Evolutionary conservation across 2,113 vertebrate genomes (phyloP), one percentile per base, ranked within the genome.

Genomic region (Gavia stellata): DNA sequence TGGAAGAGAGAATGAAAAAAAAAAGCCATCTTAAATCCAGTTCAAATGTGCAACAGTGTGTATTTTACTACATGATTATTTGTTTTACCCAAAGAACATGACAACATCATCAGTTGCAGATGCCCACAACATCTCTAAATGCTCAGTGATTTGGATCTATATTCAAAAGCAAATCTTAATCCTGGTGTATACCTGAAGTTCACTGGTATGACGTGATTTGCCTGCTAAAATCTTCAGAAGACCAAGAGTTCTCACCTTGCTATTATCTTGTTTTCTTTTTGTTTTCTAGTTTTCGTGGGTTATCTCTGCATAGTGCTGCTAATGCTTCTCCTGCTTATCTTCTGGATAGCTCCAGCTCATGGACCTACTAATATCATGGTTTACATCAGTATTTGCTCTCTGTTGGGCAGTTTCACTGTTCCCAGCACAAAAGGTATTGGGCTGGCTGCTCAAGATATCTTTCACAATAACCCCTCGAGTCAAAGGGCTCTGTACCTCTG

Each of bases 341-440:
- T 98, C 91, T 99, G 99, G 99, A 97, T 99, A 23, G 98, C 98
- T n/a, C 99, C 99, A 33, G 97, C 98, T 73, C 98, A 98, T 12
- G 99, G 99, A 82, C 97, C 98, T 82, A 99, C 99, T 74, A 99
- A 99, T 98, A 99, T 99, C 87, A 98, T 99, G 99, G 99, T 99
- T 94, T 99, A 99, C 49, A 98, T 99, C 73, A 97, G 98, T 91
- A 99, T 99, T 95, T 99, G 99, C 93, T 99, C 99, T 47, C 97
- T 99, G 67, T 95, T 99, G 94, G 99, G 99, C 62, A 99, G 98
- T 90, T 99, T 99, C 97, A 99, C 99, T 5, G 99, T 99, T 78
- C 99, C 99, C 29, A 98, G 99, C 97, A 99, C 99, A 92, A 99
- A 99, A 98, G 99, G 99, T 77, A 99, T 99, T 11, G 99, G 99